Percentiles rank a stretch among this genome's conserved stretches.
Evolutionary conservation across 2,797 vertebrate species (phyloP).

Genomic region (Psittacula echo): DNA sequence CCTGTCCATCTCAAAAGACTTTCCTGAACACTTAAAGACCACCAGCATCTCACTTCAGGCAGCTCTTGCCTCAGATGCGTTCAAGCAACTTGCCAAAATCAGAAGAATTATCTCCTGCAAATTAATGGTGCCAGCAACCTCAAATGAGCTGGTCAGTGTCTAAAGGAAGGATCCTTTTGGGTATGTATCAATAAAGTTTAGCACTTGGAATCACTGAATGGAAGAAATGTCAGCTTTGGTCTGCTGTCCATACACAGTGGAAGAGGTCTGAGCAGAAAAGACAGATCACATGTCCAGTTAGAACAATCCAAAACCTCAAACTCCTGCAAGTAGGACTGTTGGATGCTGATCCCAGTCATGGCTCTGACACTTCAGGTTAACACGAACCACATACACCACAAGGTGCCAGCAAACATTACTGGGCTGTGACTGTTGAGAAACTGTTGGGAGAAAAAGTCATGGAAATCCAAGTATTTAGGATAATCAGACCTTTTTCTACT

Average conservation of each 20-base stretch:
- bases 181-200: not conserved
- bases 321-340: slow-evolving; percentile 69
- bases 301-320: slow-evolving; percentile 22
- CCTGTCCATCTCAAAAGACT: not conserved
- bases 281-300: slow-evolving; percentile 69
- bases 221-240: not conserved
- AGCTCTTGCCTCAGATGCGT: not conserved
- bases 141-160: not conserved
- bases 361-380: not conserved
- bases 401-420: slow-evolving; percentile 61
- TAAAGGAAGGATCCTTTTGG: not conserved
- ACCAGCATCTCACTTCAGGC: not conserved
- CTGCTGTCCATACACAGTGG: not conserved
- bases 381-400: slow-evolving; percentile 12
- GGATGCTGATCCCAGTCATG: slow-evolving; percentile 52
- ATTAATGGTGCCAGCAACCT: not conserved
- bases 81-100: not conserved
- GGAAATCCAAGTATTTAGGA: slow-evolving; percentile 9
- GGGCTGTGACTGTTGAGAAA: slow-evolving; percentile 1
- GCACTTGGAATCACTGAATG: not conserved
- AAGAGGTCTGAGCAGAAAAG: slow-evolving; percentile 82
- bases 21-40: not conserved
- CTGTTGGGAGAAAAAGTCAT: slow-evolving; percentile 60
- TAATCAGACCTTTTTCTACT: slow-evolving; percentile 71
- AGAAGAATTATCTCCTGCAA: not conserved